Base-by-base conservation (phyloP, 2,797 vertebrate genomes). In the Ceyx erithaca region DNA sequence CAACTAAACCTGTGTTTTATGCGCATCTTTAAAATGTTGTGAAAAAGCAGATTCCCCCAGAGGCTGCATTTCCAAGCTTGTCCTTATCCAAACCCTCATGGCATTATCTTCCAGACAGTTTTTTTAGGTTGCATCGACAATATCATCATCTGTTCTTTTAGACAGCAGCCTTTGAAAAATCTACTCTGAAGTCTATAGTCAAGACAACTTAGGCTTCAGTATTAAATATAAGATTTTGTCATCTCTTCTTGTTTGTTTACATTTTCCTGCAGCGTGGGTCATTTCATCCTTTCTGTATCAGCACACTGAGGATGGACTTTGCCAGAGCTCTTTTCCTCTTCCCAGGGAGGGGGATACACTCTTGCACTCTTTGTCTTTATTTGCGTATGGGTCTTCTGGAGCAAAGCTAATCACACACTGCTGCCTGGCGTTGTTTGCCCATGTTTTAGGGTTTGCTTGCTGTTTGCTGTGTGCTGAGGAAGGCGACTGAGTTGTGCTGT, bases 371-470 rank as follows among this genome's bases (percentile, higher is more conserved):
- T 55, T 79, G 70, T 76, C 77, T 80, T 85, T 90, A 26, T 89
- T 89, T 87, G 58, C 0, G 0, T 73, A 13, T 33, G 14, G 72
- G 58, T 80, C 61, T 51, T 85, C 55, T 26, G 22, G 73, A 75
- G 48, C 72, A 83, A 85, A 87, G 18, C 43, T 83, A 30, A 83
- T 62, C 54, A 9, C 54, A 10, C 0, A 0, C 83, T 59, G 54
- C 68, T 90, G 0, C 0, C 58, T 70, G 90, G 69, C 78, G 22
- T 71, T 92, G 69, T 93, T 95, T 96, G 89, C 59, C 58, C 15
- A 18, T 52, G 62, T 63, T 95, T 88, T 62, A 89, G 76, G 80
- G 61, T 70, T 87, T 90, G 85, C 82, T 79, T 45, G 71, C 84
- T 85, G 64, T 73, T 93, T 23, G 12, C 48, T 1, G 1, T 54